phyloP scores from a whole-genome alignment of 2,888 invertebrate genomes.

The Esperia sulphurella region DNA sequence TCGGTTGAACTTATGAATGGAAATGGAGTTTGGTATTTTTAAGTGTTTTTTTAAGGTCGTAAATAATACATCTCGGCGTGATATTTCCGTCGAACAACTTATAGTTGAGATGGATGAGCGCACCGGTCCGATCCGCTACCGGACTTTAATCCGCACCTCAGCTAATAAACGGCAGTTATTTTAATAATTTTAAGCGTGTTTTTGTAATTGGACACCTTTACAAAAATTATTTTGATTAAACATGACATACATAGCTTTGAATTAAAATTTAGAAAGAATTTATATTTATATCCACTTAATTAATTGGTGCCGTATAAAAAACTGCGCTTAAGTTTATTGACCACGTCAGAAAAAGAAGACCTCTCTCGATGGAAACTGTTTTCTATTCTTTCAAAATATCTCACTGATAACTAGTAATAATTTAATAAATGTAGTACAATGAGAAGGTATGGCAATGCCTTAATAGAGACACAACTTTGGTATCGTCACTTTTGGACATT shows the following conservation, averaged over 20 bases:
- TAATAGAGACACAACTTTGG: no score
- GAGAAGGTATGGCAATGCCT: no score
- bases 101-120: constrained; percentile 59
- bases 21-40: constrained; percentile 75
- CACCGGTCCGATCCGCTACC: constrained; percentile 62
- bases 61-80: constrained; percentile 75
- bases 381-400: no score
- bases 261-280: constrained; percentile 4
- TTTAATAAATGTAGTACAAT: no score
- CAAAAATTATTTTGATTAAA: constrained; percentile 17
- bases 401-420: no score
- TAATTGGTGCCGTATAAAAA: not conserved
- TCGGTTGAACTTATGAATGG: constrained; percentile 73
- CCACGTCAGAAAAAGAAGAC: not conserved
- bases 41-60: constrained; percentile 75
- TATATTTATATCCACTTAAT: not conserved
- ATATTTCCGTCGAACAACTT: constrained; percentile 73
- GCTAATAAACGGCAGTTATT: constrained; percentile 35
- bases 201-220: constrained; percentile 15
- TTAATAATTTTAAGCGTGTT: constrained; percentile 28
- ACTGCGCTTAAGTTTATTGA: constrained; percentile 1
- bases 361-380: no score
- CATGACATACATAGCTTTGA: constrained; percentile 17
- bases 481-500: no score
- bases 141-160: constrained; percentile 61